Evolutionary conservation across 2,797 vertebrate genomes (phyloP).

Genomic region (Lateolabrax maculatus): DNA sequence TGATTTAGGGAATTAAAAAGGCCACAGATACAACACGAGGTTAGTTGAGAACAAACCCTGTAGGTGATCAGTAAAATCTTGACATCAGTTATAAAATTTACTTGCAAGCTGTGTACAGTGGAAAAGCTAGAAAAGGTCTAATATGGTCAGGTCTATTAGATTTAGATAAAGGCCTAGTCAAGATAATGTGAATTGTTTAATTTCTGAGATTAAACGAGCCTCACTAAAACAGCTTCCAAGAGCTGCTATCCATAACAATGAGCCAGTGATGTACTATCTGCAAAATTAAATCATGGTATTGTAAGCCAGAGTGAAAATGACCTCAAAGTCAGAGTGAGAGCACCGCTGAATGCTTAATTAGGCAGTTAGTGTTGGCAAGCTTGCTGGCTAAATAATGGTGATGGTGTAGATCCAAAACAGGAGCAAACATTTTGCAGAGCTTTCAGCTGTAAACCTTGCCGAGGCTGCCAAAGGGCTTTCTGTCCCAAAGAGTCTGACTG

Average conservation of each 20-base stretch:
- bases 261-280: slow-evolving; percentile 66
- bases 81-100: slow-evolving; percentile 24
- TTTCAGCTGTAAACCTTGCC: slow-evolving; percentile 66
- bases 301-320: slow-evolving; percentile 76
- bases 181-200: slow-evolving; percentile 62
- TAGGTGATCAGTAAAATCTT: slow-evolving; percentile 49
- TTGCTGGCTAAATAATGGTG: slow-evolving; percentile 71
- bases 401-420: slow-evolving; percentile 76
- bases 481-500: slow-evolving; percentile 55
- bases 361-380: slow-evolving; percentile 76
- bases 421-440: slow-evolving; percentile 72
- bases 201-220: slow-evolving; percentile 61
- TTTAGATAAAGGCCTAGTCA: slow-evolving; percentile 49
- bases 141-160: slow-evolving; percentile 43
- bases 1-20: slow-evolving; percentile 45
- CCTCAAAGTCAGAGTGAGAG: slow-evolving; percentile 75
- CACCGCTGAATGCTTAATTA: slow-evolving; percentile 76
- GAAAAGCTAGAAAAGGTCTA: slow-evolving; percentile 32
- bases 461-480: slow-evolving; percentile 64
- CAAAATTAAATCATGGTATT: slow-evolving; percentile 75
- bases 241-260: slow-evolving; percentile 71
- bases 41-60: slow-evolving; percentile 23
- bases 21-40: slow-evolving; percentile 2
- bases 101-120: neutral
- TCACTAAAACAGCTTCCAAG: slow-evolving; percentile 55